Evolutionary conservation across 2,888 invertebrate species (phyloP).

Genomic region (Craniophora ligustri): DNA sequence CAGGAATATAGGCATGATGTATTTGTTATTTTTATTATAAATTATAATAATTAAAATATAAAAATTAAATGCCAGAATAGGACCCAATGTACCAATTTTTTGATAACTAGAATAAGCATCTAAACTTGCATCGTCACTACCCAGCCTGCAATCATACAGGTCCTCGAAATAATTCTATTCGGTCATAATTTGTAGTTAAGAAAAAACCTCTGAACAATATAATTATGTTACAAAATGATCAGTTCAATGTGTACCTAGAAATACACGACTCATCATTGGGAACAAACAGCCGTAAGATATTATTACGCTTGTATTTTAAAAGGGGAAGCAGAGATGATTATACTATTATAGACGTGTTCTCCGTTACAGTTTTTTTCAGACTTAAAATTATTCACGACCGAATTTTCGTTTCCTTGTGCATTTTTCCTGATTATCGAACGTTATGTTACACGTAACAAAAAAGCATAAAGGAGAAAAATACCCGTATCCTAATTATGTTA

Average conservation of each 20-base stretch:
- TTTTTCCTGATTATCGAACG: no score
- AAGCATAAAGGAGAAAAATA: no score
- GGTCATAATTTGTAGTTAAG: slow-evolving; percentile 82
- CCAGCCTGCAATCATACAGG: slow-evolving; percentile 81
- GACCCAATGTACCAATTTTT: background rate
- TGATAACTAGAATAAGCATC: slow-evolving; percentile 51
- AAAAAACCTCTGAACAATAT: slow-evolving; percentile 84
- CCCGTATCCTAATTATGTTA: no score
- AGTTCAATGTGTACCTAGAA: slow-evolving; percentile 74
- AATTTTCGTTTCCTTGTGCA: no score
- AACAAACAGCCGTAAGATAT: slow-evolving; percentile 50
- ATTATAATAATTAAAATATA: no score
- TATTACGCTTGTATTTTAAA: slow-evolving; percentile 35
- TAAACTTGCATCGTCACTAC: slow-evolving; percentile 74
- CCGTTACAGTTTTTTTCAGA: no score
- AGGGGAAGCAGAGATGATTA: slow-evolving; percentile 1
- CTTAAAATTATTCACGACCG: no score
- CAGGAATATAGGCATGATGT: no score
- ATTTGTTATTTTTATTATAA: no score
- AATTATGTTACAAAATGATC: slow-evolving; percentile 87
- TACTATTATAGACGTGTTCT: no score
- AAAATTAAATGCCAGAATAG: background rate
- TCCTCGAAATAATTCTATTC: slow-evolving; percentile 84
- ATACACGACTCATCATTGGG: slow-evolving; percentile 65
- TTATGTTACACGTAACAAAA: no score